A percentile compares a stretch with the other conserved stretches of the same genome.
phyloP scores from a whole-genome alignment of 1,140 invertebrate species.

The Cecropterus lyciades region DNA sequence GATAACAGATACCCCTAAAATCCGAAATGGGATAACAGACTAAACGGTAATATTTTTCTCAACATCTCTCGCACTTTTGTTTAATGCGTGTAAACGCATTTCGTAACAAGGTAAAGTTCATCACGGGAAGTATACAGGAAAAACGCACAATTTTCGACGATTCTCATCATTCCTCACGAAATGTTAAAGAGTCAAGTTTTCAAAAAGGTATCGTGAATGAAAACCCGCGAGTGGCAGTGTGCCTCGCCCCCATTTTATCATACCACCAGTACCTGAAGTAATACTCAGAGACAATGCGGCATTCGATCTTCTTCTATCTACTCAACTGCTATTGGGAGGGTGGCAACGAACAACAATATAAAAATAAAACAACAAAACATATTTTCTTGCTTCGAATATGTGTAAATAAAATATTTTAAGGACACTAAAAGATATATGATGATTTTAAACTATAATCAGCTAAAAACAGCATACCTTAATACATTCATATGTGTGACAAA shows the following conservation, averaged over 20 bases:
- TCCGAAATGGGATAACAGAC: too few relatives aligned
- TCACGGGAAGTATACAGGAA: too few relatives aligned
- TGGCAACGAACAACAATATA: conserved; percentile 33
- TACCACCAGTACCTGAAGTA: conserved; percentile 98
- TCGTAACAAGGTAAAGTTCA: too few relatives aligned
- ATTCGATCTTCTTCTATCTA: conserved; percentile 58
- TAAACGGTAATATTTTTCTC: too few relatives aligned
- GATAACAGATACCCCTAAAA: too few relatives aligned
- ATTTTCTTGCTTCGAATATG: conserved; percentile 26
- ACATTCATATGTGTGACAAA: too few relatives aligned
- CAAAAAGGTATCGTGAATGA: neutral
- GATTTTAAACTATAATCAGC: too few relatives aligned
- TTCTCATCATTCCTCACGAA: conserved; percentile 23
- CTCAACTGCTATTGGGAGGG: conserved; percentile 49
- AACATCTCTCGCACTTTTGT: too few relatives aligned
- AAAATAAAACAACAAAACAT: conserved; percentile 28
- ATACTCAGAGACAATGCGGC: conserved; percentile 94
- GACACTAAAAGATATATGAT: neutral
- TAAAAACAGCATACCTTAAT: too few relatives aligned
- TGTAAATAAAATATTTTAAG: neutral
- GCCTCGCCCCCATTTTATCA: conserved; percentile 36
- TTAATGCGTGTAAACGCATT: too few relatives aligned
- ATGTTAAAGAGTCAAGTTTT: conserved; percentile 17
- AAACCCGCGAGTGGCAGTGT: conserved; percentile 20
- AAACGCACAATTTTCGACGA: too few relatives aligned